Evolutionary conservation across 2,113 vertebrate species (phyloP).

Genomic region (Prunella fulvescens): DNA sequence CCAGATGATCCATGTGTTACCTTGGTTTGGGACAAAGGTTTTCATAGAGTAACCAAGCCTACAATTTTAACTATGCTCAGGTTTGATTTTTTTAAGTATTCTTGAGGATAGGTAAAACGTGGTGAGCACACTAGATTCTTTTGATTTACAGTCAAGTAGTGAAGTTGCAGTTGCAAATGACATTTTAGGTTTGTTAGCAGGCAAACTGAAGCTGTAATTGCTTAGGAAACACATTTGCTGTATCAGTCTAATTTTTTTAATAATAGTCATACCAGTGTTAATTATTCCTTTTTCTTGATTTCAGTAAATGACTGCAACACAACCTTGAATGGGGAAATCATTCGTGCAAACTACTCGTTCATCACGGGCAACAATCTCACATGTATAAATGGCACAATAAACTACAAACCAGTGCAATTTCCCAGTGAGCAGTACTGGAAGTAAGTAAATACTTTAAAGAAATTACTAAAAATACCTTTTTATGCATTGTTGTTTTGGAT

Average conservation of each 20-base stretch:
- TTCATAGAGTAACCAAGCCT: background rate
- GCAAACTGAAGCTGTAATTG: background rate
- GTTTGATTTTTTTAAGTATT: background rate
- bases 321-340: background rate
- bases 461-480: background rate
- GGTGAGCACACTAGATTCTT: background rate
- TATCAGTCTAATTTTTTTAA: background rate
- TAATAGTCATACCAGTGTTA: background rate
- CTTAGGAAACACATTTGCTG: background rate
- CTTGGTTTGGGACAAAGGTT: background rate
- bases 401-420: slow-evolving; percentile 70
- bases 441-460: slow-evolving; percentile 74
- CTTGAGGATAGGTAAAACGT: background rate
- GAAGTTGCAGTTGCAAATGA: background rate
- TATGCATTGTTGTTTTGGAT: background rate
- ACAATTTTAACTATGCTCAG: background rate
- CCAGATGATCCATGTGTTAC: background rate
- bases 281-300: background rate
- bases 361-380: slow-evolving; percentile 68
- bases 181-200: background rate
- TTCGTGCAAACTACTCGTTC: slow-evolving; percentile 62
- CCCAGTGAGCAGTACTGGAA: slow-evolving; percentile 93
- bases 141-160: background rate
- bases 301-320: slow-evolving; percentile 74
- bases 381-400: slow-evolving; percentile 62